Percentiles rank a stretch among this genome's conserved stretches.
Conservation (phyloP, 2,113 vertebrate species). For the Anguilla rostrata region DNA sequence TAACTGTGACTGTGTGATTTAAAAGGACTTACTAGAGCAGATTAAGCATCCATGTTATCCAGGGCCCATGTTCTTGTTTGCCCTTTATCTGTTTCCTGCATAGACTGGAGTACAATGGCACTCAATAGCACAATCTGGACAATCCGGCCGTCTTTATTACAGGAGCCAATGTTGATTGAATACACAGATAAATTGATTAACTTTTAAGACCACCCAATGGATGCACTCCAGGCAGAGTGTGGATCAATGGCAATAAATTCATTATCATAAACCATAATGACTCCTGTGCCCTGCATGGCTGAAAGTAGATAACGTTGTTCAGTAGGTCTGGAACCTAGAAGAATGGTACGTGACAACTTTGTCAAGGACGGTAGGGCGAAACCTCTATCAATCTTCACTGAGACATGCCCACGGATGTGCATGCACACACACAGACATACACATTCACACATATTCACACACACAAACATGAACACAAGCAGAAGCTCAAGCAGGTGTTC, state of each 20-base stretch:
- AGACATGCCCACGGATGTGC: neutral
- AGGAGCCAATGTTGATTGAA: slow-evolving; percentile 14
- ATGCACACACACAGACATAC: neutral
- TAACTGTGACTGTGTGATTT: neutral
- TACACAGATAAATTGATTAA: slow-evolving; percentile 25
- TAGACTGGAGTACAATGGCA: neutral
- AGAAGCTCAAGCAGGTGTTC: neutral
- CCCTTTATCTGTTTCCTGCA: slow-evolving; percentile 10
- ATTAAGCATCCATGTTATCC: slow-evolving; percentile 1
- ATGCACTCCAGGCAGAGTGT: neutral
- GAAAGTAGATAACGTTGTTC: slow-evolving; percentile 4
- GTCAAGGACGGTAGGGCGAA: neutral
- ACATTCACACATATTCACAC: neutral
- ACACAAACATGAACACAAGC: neutral
- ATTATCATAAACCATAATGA: slow-evolving; percentile 30
- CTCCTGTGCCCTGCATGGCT: neutral
- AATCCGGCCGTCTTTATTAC: slow-evolving; percentile 2
- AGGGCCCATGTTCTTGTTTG: slow-evolving; percentile 39
- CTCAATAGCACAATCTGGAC: slow-evolving; percentile 1
- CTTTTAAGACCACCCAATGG: slow-evolving; percentile 17
- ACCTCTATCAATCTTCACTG: neutral
- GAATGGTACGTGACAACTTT: neutral
- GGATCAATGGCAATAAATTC: slow-evolving; percentile 32
- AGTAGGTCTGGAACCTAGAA: neutral
- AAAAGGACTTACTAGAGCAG: neutral